phyloP scores from a whole-genome alignment of 1,140 invertebrate genomes.

The Leguminivora glycinivorella region DNA sequence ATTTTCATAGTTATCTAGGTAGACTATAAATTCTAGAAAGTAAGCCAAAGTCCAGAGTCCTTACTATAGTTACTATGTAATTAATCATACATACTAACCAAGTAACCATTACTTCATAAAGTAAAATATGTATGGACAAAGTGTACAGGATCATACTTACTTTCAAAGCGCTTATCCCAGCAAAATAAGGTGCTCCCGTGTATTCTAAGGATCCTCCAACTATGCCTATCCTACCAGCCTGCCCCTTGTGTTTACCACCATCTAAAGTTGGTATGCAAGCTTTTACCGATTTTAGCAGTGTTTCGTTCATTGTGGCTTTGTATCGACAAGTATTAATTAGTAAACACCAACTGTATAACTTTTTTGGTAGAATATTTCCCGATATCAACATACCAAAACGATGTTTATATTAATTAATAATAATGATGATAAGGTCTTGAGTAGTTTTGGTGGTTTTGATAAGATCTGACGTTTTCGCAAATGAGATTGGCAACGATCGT shows the following conservation, averaged over 20 bases:
- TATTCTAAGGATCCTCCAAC: slow-evolving; percentile 96
- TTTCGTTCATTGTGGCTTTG: slow-evolving; percentile 39
- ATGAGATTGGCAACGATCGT: slow-evolving; percentile 1
- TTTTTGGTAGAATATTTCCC: not conserved
- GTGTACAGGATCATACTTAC: slow-evolving; percentile 42
- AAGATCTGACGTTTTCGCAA: not conserved
- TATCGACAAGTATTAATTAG: not conserved
- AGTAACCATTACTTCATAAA: no score
- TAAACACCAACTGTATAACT: slow-evolving; percentile 1
- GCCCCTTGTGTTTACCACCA: slow-evolving; percentile 89
- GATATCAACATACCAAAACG: slow-evolving; percentile 16
- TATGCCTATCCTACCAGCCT: slow-evolving; percentile 92
- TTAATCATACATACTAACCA: no score
- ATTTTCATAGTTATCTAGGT: no score
- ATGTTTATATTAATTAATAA: not conserved
- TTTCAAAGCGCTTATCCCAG: slow-evolving; percentile 93
- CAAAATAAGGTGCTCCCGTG: slow-evolving; percentile 97
- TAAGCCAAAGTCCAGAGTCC: no score
- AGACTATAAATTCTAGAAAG: no score
- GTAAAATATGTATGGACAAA: slow-evolving; percentile 20
- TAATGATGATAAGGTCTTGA: not conserved
- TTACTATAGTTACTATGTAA: no score
- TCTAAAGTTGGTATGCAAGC: slow-evolving; percentile 82
- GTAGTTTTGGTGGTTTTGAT: not conserved
- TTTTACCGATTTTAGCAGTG: slow-evolving; percentile 50